Evolutionary conservation across 2,113 vertebrate genomes (phyloP).

Genomic region (Sclerurus mexicanus): DNA sequence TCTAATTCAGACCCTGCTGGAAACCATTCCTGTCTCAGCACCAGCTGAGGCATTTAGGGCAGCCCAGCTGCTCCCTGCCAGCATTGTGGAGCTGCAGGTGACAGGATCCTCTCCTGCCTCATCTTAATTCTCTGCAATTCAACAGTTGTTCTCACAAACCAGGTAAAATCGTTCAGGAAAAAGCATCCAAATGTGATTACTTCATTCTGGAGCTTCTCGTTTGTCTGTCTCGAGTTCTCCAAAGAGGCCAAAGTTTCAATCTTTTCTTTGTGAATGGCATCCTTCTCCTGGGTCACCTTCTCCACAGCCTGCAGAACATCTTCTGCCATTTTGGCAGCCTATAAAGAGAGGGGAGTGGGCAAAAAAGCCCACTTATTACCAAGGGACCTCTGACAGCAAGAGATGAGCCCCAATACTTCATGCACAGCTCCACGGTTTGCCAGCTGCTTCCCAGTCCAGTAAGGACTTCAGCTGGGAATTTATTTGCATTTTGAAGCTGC

Average conservation of each 20-base stretch:
- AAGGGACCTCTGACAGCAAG: background rate
- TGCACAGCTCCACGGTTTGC: background rate
- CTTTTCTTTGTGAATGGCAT: slow-evolving; percentile 77
- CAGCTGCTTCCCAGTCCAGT: background rate
- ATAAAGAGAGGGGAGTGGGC: background rate
- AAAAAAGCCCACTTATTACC: background rate
- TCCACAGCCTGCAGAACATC: slow-evolving; percentile 81
- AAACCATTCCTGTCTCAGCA: background rate
- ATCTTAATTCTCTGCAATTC: background rate
- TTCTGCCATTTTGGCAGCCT: slow-evolving; percentile 82
- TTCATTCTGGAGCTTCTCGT: slow-evolving; percentile 82
- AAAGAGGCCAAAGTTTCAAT: slow-evolving; percentile 73
- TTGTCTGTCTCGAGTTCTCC: slow-evolving; percentile 76
- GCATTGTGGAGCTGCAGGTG: background rate
- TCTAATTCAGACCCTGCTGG: background rate
- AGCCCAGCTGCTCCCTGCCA: background rate
- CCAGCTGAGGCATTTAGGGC: background rate
- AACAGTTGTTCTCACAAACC: background rate
- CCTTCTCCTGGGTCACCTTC: slow-evolving; percentile 80
- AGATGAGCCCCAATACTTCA: background rate
- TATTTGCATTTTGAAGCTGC: background rate
- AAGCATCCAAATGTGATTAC: slow-evolving; percentile 71
- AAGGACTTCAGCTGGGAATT: background rate
- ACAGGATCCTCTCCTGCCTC: background rate
- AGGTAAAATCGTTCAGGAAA: background rate